Evolutionary conservation across 2,888 invertebrate genomes (phyloP), one percentile per base, ranked within the genome.

Genomic region (Dasysyrphus tricinctus): DNA sequence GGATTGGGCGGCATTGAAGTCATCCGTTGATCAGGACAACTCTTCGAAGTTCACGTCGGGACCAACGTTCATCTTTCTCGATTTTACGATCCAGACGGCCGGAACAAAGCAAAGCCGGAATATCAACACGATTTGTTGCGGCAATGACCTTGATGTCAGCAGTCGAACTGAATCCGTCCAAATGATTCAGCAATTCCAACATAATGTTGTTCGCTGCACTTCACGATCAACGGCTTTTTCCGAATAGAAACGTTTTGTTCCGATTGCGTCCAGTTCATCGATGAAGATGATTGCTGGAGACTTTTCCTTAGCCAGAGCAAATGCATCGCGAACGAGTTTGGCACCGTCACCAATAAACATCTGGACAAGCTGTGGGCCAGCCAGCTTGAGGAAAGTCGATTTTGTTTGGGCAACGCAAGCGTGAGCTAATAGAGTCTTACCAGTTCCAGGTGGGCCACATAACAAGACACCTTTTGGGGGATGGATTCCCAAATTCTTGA

Each of bases 381-480:
- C 99, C 76, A 99, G 93, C 93, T 99, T 99, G 75, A 99, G 93
- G 94, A 99, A 99, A 0, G 99, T 99, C 0, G 99, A 99, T 93
- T 99, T 99, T 14, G 99, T 99, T 93, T 99, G 99, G 0, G 99
- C 99, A 63, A 99, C 99, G 91, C 99, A 99, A 0, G 99, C 99
- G 91, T 99, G 94, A 3, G 99, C 99, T 90, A 99, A 93, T 88
- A 99, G 93, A 0, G 99, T 99, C 93, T 99, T 99, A 65, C 98
- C 98, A 0, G 98, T 98, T 70, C 98, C 99, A 1, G 92, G 92
- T 14, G 92, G 92, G 0, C 92, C 92, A 76, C 92, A 93, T 5
- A 93, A 79, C 0, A 93, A 85, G 6, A 93, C 92, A 84, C 92
- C 91, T 91, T 99, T 99, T 0, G 99, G 99, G 47, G 99, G 99